Evolutionary conservation across 2,113 vertebrate species (phyloP).

Genomic region (Gambusia holbrooki): DNA sequence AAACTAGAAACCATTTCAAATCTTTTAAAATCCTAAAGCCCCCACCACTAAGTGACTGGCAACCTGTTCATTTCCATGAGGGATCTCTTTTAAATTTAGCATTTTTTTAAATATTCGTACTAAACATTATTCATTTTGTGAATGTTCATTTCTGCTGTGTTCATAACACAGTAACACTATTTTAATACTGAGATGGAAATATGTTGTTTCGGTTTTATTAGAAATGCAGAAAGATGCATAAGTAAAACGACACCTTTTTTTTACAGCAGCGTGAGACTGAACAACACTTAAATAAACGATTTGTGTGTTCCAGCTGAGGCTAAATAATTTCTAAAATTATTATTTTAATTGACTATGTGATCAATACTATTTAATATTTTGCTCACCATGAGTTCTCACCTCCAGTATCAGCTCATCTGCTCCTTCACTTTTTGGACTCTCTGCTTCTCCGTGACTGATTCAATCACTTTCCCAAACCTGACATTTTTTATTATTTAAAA

Average conservation of each 20-base stretch:
- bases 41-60: too few species aligned
- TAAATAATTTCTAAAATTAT: background rate
- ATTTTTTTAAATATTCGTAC: background rate
- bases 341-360: background rate
- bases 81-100: background rate
- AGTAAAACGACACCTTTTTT: background rate
- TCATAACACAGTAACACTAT: background rate
- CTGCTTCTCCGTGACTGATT: too few species aligned
- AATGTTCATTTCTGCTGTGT: background rate
- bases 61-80: background rate
- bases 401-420: too few species aligned
- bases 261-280: too few species aligned
- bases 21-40: too few species aligned
- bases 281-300: background rate
- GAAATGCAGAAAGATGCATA: background rate
- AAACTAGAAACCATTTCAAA: background rate
- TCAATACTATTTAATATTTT: background rate
- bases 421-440: too few species aligned
- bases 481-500: background rate
- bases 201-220: background rate
- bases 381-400: too few species aligned
- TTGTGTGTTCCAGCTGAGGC: background rate
- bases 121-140: background rate
- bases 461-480: too few species aligned
- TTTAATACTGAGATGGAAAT: background rate